phyloP scores from a whole-genome alignment of 2,113 vertebrate genomes.

The Zosterops hypoxanthus region DNA sequence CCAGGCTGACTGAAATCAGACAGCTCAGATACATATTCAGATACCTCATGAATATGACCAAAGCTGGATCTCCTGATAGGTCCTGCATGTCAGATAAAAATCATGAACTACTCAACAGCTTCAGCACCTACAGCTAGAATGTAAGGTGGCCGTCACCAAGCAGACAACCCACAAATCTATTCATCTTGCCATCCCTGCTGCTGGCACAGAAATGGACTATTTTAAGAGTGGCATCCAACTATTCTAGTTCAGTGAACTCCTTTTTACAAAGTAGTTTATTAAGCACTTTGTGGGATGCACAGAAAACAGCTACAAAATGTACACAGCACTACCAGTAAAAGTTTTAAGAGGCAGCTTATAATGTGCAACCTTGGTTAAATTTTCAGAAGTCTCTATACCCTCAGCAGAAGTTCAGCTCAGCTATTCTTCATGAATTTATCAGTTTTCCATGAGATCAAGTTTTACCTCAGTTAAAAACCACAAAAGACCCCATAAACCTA shows the following conservation, averaged over 20 bases:
- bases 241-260: background rate
- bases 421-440: background rate
- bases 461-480: background rate
- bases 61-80: background rate
- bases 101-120: background rate
- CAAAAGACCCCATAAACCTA: background rate
- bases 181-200: background rate
- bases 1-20: background rate
- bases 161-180: background rate
- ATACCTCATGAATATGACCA: background rate
- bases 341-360: background rate
- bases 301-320: background rate
- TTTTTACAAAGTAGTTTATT: background rate
- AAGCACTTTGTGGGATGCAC: background rate
- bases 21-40: background rate
- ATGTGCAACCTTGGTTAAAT: background rate
- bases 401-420: background rate
- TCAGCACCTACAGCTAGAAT: background rate
- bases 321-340: background rate
- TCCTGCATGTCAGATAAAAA: background rate
- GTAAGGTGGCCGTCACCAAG: background rate
- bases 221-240: background rate
- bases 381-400: background rate
- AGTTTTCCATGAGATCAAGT: background rate
- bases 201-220: background rate